Base-by-base conservation (phyloP, 2,888 invertebrate species). In the Aricia artaxerxes region DNA sequence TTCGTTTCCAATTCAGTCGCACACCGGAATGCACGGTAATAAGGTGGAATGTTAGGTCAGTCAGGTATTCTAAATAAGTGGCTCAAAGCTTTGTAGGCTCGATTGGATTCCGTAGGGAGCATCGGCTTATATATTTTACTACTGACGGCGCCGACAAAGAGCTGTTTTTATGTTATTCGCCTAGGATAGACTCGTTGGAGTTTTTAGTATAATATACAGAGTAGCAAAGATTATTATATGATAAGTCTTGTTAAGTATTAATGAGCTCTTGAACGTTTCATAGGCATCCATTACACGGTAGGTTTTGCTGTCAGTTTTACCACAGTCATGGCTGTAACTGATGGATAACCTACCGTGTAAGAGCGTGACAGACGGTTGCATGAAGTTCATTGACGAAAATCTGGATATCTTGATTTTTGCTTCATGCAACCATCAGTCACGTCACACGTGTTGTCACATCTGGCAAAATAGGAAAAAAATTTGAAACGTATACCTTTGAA, bases 41-140 rank as follows among this genome's bases (percentile, higher is more conserved):
- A 76, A 76, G 76, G 76, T 76, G 53, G 76, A 7, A 76, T 35
- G 76, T 75, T 75, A 44, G 73, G 75, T 44, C 75, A 44, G 75
- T 44, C 35, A 88, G 88, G 85, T 88, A 90, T 90, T 88, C 87
- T 86, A 89, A 91, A 90, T 89, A 89, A 86, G 88, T 86, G 86
- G 83, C 85, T 88, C 89, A 88, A 90, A 89, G 90, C 91, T 89
- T 90, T 90, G 89, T 89, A 85, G 86, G 87, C 86, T 85, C 89
- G 87, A 90, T 90, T 89, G 89, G 88, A 86, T 87, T 86, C 89
- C 87, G 82, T 81, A 57, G 87, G 86, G 85, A 81, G 85, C 85
- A 38, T 35, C 31, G 69, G 35, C 38, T 69, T 69, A 69, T 69
- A 69, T 69, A 69, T 69, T 69, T 69, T 16, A 69, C 69, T 69